Percentiles rank a stretch among this genome's conserved stretches.
phyloP scores from a whole-genome alignment of 2,113 vertebrate genomes.

The Onychorhynchus coronatus region DNA sequence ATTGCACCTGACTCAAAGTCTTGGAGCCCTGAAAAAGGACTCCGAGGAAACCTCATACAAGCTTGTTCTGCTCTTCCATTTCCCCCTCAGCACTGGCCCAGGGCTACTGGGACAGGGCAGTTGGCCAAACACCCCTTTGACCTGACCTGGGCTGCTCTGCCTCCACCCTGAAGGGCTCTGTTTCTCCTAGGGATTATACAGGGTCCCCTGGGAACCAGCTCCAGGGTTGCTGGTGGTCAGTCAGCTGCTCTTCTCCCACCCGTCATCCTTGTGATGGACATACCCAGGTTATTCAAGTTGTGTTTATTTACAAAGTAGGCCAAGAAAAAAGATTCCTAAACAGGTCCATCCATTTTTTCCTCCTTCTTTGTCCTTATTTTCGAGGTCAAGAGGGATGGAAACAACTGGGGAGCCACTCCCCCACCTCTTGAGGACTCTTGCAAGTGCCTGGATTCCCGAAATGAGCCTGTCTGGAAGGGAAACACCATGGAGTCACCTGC shows the following conservation, averaged over 20 bases:
- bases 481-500: not conserved
- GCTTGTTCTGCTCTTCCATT: not conserved
- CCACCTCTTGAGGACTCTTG: accelerated
- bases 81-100: not conserved
- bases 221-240: not conserved
- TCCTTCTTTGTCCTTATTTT: not conserved
- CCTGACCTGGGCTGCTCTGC: not conserved
- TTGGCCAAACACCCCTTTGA: accelerated
- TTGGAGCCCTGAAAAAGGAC: not conserved
- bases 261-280: not conserved
- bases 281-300: not conserved
- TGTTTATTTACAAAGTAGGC: not conserved
- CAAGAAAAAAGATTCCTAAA: not conserved
- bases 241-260: not conserved
- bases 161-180: not conserved
- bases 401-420: not conserved
- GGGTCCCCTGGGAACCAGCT: not conserved
- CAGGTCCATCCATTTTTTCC: not conserved
- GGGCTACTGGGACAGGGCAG: not conserved
- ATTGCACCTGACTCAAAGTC: not conserved
- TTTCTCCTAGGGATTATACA: not conserved
- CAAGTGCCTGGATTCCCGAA: accelerated
- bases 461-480: not conserved
- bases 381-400: not conserved
- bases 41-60: not conserved